A percentile compares a stretch with the other conserved stretches of the same genome.
Conservation (phyloP, 2,888 invertebrate genomes). For the Nycteola revayana region DNA sequence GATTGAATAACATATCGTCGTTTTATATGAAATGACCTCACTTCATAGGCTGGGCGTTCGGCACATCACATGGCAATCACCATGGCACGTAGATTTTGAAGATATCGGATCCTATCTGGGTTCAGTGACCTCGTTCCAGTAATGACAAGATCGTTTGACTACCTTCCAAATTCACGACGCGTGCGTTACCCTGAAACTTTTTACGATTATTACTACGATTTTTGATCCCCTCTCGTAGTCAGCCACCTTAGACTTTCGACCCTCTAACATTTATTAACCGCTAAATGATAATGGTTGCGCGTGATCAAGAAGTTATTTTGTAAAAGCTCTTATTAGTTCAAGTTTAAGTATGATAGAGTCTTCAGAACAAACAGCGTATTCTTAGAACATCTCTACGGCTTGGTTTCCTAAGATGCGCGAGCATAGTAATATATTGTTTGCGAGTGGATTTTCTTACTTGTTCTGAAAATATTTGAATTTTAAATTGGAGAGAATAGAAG, state of each 20-base stretch:
- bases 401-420: too few species aligned
- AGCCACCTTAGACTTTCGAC: slow-evolving; percentile 59
- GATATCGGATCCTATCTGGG: slow-evolving; percentile 43
- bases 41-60: slow-evolving; percentile 22
- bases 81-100: slow-evolving; percentile 31
- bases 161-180: slow-evolving; percentile 66
- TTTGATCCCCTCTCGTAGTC: slow-evolving; percentile 62
- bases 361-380: slow-evolving; percentile 26
- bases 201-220: slow-evolving; percentile 75
- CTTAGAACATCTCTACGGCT: too few species aligned
- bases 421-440: too few species aligned
- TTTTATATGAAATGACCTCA: slow-evolving; percentile 25
- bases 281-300: slow-evolving; percentile 68
- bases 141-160: slow-evolving; percentile 59
- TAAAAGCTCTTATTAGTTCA: slow-evolving; percentile 42
- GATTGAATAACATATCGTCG: slow-evolving; percentile 32
- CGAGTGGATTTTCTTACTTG: too few species aligned
- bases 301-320: slow-evolving; percentile 61
- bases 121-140: slow-evolving; percentile 46
- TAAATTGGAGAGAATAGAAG: too few species aligned
- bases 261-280: slow-evolving; percentile 69
- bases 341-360: slow-evolving; percentile 29
- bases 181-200: slow-evolving; percentile 71
- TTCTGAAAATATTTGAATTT: too few species aligned
- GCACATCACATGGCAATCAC: slow-evolving; percentile 26